A percentile compares a stretch with the other conserved stretches of the same genome.
Conservation (phyloP, 2,113 vertebrate species). For the Salvator merianae region DNA sequence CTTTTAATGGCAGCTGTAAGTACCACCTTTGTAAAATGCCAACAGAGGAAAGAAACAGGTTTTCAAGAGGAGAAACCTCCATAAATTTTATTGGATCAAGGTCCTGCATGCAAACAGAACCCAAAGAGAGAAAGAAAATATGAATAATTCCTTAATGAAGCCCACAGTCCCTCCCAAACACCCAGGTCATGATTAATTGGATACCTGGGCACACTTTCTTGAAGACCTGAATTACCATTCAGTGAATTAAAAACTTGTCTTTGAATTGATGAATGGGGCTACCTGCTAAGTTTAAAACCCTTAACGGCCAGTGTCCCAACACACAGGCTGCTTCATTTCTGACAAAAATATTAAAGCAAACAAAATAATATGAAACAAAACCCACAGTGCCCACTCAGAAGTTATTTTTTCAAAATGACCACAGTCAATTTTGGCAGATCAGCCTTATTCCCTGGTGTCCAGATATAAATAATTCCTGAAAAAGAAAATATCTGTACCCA, state of each 20-base stretch:
- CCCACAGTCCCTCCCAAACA: constrained; percentile 62
- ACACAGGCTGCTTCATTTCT: constrained; percentile 63
- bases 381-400: constrained; percentile 45
- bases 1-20: neutral
- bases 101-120: constrained; percentile 42
- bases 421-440: constrained; percentile 66
- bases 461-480: constrained; percentile 70
- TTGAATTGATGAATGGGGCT: constrained; percentile 60
- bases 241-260: constrained; percentile 59
- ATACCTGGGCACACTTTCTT: constrained; percentile 62
- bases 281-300: constrained; percentile 60
- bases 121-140: constrained; percentile 45
- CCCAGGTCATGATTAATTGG: constrained; percentile 66
- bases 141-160: constrained; percentile 61
- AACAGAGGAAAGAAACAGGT: neutral
- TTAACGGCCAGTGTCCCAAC: constrained; percentile 41
- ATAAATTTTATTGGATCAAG: constrained; percentile 53
- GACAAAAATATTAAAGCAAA: constrained; percentile 55
- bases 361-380: constrained; percentile 69
- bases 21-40: constrained; percentile 14
- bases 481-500: constrained; percentile 61
- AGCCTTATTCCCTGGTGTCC: constrained; percentile 55
- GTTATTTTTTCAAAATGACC: constrained; percentile 59
- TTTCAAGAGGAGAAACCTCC: constrained; percentile 41
- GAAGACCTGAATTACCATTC: constrained; percentile 60